A percentile compares a stretch with the other conserved stretches of the same genome.
Evolutionary conservation across 2,888 invertebrate genomes (phyloP).

Genomic region (Sericinus montela): DNA sequence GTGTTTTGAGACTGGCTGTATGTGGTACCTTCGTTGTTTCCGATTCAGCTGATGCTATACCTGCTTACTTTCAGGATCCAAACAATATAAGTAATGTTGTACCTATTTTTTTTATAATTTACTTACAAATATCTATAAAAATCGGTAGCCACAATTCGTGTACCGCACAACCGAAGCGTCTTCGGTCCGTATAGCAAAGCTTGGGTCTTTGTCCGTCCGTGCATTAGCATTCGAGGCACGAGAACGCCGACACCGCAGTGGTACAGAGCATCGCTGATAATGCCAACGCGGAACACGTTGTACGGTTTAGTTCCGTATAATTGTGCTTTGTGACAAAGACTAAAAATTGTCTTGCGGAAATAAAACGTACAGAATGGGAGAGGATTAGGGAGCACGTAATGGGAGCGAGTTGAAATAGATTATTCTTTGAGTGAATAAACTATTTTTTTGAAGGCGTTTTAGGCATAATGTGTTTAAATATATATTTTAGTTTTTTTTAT

Average conservation of each 20-base stretch:
- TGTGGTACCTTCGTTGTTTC: too few species aligned
- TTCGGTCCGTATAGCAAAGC: conserved; percentile 1
- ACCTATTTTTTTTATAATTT: too few species aligned
- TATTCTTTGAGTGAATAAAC: neutral
- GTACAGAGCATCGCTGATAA: conserved; percentile 13
- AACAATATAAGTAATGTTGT: too few species aligned
- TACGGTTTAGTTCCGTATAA: conserved; percentile 37
- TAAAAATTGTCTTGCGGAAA: conserved; percentile 11
- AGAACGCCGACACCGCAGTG: conserved; percentile 3
- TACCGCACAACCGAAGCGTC: conserved; percentile 3
- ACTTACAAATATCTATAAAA: neutral
- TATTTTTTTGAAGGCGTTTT: too few species aligned
- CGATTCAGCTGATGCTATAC: too few species aligned
- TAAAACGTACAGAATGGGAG: conserved; percentile 27
- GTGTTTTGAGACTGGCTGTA: too few species aligned
- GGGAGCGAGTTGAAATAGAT: neutral
- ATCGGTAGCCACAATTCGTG: neutral
- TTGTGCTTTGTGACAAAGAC: conserved; percentile 13
- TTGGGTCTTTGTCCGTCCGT: conserved; percentile 21
- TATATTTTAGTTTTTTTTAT: too few species aligned
- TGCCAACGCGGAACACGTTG: conserved; percentile 46
- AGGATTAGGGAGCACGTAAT: conserved; percentile 7
- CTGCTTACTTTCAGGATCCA: too few species aligned
- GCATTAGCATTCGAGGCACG: conserved; percentile 20
- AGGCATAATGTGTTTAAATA: too few species aligned